Evolutionary conservation across 1,140 invertebrate species (phyloP).

Genomic region (Penaeus indicus): DNA sequence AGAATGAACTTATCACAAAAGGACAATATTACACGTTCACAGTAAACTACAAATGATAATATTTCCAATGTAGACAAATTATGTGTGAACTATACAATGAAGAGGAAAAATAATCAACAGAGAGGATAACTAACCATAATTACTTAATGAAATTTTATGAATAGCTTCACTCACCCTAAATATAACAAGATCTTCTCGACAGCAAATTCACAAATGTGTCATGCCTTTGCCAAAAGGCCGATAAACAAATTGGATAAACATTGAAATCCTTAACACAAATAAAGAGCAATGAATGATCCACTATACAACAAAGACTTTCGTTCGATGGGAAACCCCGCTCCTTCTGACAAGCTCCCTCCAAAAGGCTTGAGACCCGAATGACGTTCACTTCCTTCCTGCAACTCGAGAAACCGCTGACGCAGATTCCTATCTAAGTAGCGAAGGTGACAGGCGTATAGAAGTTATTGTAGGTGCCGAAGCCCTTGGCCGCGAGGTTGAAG

Average conservation of each 20-base stretch:
- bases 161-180: conserved; percentile 23
- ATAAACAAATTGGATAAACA: conserved; percentile 34
- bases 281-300: conserved; percentile 23
- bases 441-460: conserved; percentile 50
- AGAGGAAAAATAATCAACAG: conserved; percentile 36
- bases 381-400: background rate
- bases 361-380: conserved; percentile 10
- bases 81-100: conserved; percentile 39
- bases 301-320: conserved; percentile 33
- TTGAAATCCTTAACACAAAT: background rate
- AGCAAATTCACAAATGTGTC: conserved; percentile 26
- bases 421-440: conserved; percentile 28
- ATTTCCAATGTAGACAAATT: conserved; percentile 33
- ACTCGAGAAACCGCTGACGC: background rate
- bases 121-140: conserved; percentile 36
- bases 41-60: conserved; percentile 25
- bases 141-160: conserved; percentile 9
- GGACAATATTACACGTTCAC: conserved; percentile 1
- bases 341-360: background rate
- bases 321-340: background rate
- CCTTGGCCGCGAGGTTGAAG: conserved; percentile 59
- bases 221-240: background rate
- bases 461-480: conserved; percentile 56
- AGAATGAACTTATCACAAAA: conserved; percentile 37
- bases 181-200: background rate